Evolutionary conservation across 2,888 invertebrate species (phyloP).

Genomic region (Furcula furcula): DNA sequence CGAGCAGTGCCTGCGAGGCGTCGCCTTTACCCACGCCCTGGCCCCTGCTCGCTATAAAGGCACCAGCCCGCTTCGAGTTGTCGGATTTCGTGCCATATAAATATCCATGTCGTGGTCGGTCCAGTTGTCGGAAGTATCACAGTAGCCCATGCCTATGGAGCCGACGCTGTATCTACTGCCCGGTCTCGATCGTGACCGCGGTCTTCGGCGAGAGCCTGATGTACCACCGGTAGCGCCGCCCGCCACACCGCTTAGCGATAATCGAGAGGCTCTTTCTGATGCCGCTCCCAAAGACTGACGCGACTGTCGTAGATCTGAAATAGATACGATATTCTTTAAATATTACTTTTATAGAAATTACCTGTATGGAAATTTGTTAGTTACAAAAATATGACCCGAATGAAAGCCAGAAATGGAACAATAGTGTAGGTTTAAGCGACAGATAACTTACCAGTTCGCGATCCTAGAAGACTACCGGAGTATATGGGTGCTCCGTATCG

Average conservation of each 20-base stretch:
- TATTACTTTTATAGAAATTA: no score
- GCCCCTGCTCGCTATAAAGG: slow-evolving; percentile 84
- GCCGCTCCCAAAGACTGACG: slow-evolving; percentile 92
- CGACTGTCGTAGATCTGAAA: slow-evolving; percentile 90
- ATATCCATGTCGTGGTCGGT: slow-evolving; percentile 98
- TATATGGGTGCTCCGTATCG: slow-evolving; percentile 89
- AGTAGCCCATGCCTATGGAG: slow-evolving; percentile 92
- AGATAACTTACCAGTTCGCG: slow-evolving; percentile 64
- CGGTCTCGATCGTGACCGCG: slow-evolving; percentile 90
- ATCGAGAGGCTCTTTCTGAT: slow-evolving; percentile 90
- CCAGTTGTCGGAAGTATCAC: slow-evolving; percentile 95
- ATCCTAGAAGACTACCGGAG: slow-evolving; percentile 84
- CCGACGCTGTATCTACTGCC: slow-evolving; percentile 91
- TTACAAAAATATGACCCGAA: slow-evolving; percentile 3
- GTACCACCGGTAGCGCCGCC: slow-evolving; percentile 83
- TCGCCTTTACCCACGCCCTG: slow-evolving; percentile 42
- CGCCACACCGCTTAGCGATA: slow-evolving; percentile 85
- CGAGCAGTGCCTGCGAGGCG: slow-evolving; percentile 44
- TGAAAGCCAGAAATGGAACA: slow-evolving; percentile 17
- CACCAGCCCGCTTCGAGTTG: slow-evolving; percentile 91
- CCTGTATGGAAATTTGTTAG: no score
- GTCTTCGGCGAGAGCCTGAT: slow-evolving; percentile 85
- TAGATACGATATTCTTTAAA: neutral
- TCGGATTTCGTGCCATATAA: slow-evolving; percentile 95
- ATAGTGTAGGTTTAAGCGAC: slow-evolving; percentile 2